phyloP scores from a whole-genome alignment of 1,140 invertebrate genomes.

The Vanessa atalanta region DNA sequence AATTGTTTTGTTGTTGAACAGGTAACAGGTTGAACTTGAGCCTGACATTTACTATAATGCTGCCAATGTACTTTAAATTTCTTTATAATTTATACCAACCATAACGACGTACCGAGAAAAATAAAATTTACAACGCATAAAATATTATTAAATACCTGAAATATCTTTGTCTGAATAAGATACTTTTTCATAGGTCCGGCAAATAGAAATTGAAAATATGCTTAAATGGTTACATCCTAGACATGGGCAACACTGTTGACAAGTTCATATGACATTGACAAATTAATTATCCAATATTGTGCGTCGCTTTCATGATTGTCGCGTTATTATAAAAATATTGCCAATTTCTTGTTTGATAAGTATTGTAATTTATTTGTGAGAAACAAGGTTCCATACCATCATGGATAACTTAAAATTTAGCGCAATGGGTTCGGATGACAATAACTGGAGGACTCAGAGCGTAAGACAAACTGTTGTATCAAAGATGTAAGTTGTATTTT shows the following conservation, averaged over 20 bases:
- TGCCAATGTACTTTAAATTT: too few species aligned
- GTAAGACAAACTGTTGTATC: slow-evolving; percentile 69
- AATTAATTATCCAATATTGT: slow-evolving; percentile 9
- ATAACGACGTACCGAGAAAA: too few species aligned
- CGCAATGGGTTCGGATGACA: slow-evolving; percentile 67
- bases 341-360: background rate
- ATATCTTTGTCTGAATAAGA: too few species aligned
- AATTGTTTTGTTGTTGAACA: too few species aligned
- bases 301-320: slow-evolving; percentile 13
- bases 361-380: background rate
- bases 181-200: too few species aligned
- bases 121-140: too few species aligned
- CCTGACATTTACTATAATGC: too few species aligned
- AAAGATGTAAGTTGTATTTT: slow-evolving; percentile 63
- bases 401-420: slow-evolving; percentile 71
- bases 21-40: too few species aligned
- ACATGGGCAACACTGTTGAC: background rate
- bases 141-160: too few species aligned
- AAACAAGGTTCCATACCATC: background rate
- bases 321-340: slow-evolving; percentile 4
- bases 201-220: background rate
- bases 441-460: slow-evolving; percentile 68
- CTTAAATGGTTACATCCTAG: background rate
- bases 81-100: too few species aligned
- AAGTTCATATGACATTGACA: slow-evolving; percentile 7